phyloP scores from a whole-genome alignment of 2,888 invertebrate genomes.

The Nemapogon koenigi region DNA sequence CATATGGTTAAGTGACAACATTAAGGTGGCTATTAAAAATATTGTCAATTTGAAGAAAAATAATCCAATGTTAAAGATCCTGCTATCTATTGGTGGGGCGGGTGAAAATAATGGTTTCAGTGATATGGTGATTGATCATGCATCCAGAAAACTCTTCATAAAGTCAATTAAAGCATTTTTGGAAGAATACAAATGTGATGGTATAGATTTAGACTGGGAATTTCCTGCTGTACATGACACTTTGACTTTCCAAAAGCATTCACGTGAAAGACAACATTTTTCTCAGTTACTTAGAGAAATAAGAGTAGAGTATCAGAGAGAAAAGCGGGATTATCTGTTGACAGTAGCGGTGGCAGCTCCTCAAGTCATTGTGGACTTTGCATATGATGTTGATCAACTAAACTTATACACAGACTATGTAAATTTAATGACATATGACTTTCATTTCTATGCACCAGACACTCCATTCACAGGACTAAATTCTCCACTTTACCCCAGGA shows the following conservation, averaged over 20 bases:
- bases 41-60: slow-evolving; percentile 60
- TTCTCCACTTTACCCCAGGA: slow-evolving; percentile 74
- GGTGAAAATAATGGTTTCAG: slow-evolving; percentile 69
- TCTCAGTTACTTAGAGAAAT: slow-evolving; percentile 77
- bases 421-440: slow-evolving; percentile 93
- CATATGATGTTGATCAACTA: slow-evolving; percentile 80
- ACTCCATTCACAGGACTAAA: slow-evolving; percentile 87
- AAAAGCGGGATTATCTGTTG: slow-evolving; percentile 67
- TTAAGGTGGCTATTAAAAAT: slow-evolving; percentile 37
- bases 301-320: slow-evolving; percentile 68
- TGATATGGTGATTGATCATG: slow-evolving; percentile 74
- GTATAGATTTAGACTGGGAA: slow-evolving; percentile 86
- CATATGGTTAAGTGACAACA: slow-evolving; percentile 55
- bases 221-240: slow-evolving; percentile 71
- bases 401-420: slow-evolving; percentile 84
- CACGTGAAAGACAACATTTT: slow-evolving; percentile 73
- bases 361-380: slow-evolving; percentile 72
- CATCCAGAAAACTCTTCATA: slow-evolving; percentile 70
- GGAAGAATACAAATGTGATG: slow-evolving; percentile 66
- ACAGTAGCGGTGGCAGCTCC: slow-evolving; percentile 84
- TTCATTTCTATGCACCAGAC: slow-evolving; percentile 76
- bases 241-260: slow-evolving; percentile 11
- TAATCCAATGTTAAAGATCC: slow-evolving; percentile 74
- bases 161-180: slow-evolving; percentile 60
- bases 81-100: slow-evolving; percentile 77